These are phyloP conservation scores for Heliconius hewitsoni DNA, from an alignment of 1,140 invertebrate genomes.

Conservation along the genomic window DNA sequence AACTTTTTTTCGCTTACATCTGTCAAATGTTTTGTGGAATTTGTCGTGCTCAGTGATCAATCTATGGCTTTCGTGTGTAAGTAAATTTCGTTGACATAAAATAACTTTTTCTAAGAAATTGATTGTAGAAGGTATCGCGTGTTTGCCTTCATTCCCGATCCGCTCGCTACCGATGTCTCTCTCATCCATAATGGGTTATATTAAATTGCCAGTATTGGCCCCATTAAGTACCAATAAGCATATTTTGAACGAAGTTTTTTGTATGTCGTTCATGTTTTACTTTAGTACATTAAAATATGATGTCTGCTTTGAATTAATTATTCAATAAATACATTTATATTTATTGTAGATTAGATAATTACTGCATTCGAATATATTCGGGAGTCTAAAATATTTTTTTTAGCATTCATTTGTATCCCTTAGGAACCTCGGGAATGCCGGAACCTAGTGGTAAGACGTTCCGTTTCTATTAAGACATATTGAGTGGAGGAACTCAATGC, in stretches of 20 bases:
- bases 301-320: too few relatives aligned
- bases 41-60: conserved; percentile 47
- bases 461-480: too few relatives aligned
- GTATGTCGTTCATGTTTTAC: not conserved
- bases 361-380: too few relatives aligned
- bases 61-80: conserved; percentile 54
- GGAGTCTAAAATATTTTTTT: too few relatives aligned
- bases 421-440: too few relatives aligned
- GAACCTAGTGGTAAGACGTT: too few relatives aligned
- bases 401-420: too few relatives aligned
- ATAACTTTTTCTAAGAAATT: conserved; percentile 75
- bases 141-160: conserved; percentile 60
- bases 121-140: conserved; percentile 67
- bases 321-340: too few relatives aligned
- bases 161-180: conserved; percentile 63
- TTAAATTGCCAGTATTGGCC: conserved; percentile 65
- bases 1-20: conserved; percentile 2
- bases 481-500: too few relatives aligned
- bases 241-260: conserved; percentile 38
- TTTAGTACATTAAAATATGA: too few relatives aligned
- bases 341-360: too few relatives aligned
- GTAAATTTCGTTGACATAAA: conserved; percentile 57
- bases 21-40: not conserved
- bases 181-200: conserved; percentile 63
- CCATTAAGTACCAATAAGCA: conserved; percentile 56